A percentile compares a stretch with the other conserved stretches of the same genome.
Evolutionary conservation across 2,888 invertebrate genomes (phyloP).

Genomic region (Isotomurus palustris): DNA sequence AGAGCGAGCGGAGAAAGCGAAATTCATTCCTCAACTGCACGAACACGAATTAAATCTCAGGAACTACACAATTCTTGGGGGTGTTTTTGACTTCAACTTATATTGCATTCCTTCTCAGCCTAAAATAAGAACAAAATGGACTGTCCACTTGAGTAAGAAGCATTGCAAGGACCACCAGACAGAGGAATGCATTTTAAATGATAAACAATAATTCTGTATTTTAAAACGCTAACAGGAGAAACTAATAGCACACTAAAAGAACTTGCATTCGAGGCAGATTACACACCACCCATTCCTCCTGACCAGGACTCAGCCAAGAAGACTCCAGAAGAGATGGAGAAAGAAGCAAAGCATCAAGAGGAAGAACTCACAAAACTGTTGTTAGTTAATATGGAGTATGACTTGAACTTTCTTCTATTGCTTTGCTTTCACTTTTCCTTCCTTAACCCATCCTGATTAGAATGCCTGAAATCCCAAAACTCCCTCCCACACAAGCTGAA

Average conservation of each 20-base stretch:
- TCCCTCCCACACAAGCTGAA: not conserved
- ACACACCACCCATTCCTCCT: slow-evolving; percentile 44
- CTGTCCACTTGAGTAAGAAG: slow-evolving; percentile 34
- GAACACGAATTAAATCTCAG: slow-evolving; percentile 67
- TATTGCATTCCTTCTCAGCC: slow-evolving; percentile 74
- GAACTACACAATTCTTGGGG: slow-evolving; percentile 70
- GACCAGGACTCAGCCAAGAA: slow-evolving; percentile 36
- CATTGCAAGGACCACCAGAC: not conserved
- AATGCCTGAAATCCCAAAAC: not conserved
- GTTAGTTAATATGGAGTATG: slow-evolving; percentile 43
- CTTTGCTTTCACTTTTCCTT: slow-evolving; percentile 1
- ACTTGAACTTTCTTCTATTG: slow-evolving; percentile 3
- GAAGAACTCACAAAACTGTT: slow-evolving; percentile 42
- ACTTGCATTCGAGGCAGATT: slow-evolving; percentile 46
- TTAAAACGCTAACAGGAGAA: slow-evolving; percentile 23
- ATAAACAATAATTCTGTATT: not conserved
- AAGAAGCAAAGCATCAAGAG: slow-evolving; percentile 43
- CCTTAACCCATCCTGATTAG: not conserved
- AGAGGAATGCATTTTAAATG: not conserved
- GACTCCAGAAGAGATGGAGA: slow-evolving; percentile 46
- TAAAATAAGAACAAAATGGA: slow-evolving; percentile 39
- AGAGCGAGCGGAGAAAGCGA: slow-evolving; percentile 49
- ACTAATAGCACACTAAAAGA: slow-evolving; percentile 27
- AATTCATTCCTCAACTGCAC: slow-evolving; percentile 52
- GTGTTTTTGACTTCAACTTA: slow-evolving; percentile 68